These are phyloP conservation scores for Burhinus bistriatus DNA, from an alignment of 2,113 vertebrate species.

Conservation along the genomic window DNA sequence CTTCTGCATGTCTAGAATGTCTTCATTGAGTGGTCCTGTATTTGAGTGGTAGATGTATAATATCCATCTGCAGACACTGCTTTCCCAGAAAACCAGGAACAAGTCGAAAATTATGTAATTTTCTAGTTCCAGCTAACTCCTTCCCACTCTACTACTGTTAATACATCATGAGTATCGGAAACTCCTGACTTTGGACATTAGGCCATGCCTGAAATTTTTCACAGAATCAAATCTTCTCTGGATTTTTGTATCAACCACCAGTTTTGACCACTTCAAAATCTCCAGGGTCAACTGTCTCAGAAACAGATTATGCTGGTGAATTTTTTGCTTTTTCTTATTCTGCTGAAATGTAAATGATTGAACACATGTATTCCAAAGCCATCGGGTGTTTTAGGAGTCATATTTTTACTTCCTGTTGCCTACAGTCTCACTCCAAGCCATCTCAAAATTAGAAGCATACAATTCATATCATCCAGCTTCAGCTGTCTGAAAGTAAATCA, in stretches of 20 bases:
- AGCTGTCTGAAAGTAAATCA: background rate
- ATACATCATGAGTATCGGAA: background rate
- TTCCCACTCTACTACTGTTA: background rate
- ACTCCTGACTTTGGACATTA: background rate
- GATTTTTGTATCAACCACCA: background rate
- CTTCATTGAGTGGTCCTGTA: background rate
- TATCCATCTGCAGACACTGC: background rate
- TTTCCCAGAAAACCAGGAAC: background rate
- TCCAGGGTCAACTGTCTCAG: background rate
- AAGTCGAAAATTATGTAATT: fast-evolving
- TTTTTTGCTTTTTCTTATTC: background rate
- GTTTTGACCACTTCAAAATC: background rate
- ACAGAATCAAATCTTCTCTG: background rate
- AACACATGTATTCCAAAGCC: background rate
- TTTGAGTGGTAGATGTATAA: background rate
- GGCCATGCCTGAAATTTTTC: background rate
- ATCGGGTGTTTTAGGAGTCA: background rate
- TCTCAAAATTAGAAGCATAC: background rate
- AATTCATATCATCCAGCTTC: background rate
- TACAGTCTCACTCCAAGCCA: background rate
- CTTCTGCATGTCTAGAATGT: background rate
- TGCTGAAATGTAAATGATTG: background rate
- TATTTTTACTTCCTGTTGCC: background rate
- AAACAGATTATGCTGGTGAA: background rate
- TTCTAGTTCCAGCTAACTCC: background rate